Conservation (phyloP, 2,797 vertebrate genomes). For the Leucoraja ocellata region DNA sequence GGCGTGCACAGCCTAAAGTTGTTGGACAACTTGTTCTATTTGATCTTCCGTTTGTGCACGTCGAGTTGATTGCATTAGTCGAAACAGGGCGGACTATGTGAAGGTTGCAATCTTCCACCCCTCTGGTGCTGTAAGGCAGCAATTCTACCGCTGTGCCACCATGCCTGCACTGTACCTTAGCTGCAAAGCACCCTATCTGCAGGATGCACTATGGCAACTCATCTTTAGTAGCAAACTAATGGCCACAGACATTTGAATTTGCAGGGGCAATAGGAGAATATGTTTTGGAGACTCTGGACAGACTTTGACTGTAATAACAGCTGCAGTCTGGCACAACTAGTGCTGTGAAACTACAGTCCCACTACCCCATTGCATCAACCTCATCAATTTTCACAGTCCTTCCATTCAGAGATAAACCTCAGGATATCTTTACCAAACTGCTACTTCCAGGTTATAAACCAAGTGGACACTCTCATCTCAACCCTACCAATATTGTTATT, state of each 20-base stretch:
- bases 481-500: background rate
- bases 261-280: too few species aligned
- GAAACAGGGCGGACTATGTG: too few species aligned
- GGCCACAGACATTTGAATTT: too few species aligned
- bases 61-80: too few species aligned
- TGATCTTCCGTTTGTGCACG: too few species aligned
- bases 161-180: background rate
- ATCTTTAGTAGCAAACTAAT: background rate
- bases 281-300: background rate
- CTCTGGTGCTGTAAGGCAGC: too few species aligned
- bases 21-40: too few species aligned
- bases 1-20: too few species aligned
- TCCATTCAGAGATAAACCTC: background rate
- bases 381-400: background rate
- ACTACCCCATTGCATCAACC: background rate
- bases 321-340: background rate
- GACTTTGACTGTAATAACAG: background rate
- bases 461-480: background rate
- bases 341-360: background rate
- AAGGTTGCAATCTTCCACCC: too few species aligned
- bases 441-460: background rate
- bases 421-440: background rate
- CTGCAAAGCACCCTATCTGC: background rate
- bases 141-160: too few species aligned
- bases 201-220: background rate